Evolutionary conservation across 2,113 vertebrate species (phyloP).

Genomic region (Ascaphus truei): DNA sequence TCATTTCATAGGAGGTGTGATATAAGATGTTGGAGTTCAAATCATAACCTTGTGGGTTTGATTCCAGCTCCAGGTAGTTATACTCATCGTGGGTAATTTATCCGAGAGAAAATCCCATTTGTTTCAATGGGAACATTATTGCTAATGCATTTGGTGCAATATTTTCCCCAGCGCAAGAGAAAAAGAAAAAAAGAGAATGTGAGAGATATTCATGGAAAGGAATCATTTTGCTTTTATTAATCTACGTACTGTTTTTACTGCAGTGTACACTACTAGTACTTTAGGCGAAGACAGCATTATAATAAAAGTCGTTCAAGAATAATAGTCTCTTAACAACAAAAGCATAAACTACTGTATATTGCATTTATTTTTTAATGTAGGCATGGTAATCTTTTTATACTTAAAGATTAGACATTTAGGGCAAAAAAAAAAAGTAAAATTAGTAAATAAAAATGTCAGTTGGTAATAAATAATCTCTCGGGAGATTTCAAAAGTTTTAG

Average conservation of each 20-base stretch:
- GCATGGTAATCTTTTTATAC: constrained; percentile 14
- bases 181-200: neutral
- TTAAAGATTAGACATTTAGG: neutral
- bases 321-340: constrained; percentile 3
- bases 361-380: neutral
- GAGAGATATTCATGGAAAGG: neutral
- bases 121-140: no score
- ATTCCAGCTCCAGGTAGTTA: no score
- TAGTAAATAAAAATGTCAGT: neutral
- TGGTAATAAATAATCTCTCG: neutral
- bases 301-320: neutral
- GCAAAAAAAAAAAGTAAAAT: neutral
- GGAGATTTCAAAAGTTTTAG: neutral
- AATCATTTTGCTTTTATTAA: neutral
- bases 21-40: no score
- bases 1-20: no score
- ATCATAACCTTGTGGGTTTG: no score
- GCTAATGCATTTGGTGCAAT: no score
- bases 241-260: neutral
- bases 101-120: no score
- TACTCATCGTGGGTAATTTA: no score
- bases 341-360: neutral
- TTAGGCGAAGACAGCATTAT: neutral
- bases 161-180: no score
- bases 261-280: neutral